These are phyloP conservation scores for Lerista edwardsae DNA, from an alignment of 2,797 vertebrate species.

Conservation along the genomic window DNA sequence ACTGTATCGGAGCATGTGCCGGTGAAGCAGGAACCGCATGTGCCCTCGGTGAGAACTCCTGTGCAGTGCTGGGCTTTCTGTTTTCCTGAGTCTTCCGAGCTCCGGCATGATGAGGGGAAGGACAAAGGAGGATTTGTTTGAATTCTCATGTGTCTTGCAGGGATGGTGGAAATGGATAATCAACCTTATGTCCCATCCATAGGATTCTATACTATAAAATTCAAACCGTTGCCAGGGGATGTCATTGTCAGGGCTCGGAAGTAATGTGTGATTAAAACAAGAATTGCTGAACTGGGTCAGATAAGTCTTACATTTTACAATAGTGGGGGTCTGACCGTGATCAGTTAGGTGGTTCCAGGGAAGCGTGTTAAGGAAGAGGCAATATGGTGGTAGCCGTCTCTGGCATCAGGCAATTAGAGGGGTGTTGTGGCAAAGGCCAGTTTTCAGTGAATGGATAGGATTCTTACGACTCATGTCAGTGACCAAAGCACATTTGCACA, in stretches of 20 bases:
- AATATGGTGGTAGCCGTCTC: not conserved
- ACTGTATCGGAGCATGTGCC: slow-evolving; percentile 85
- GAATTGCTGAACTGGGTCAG: not conserved
- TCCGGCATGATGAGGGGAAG: no score
- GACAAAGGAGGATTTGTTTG: not conserved
- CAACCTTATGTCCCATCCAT: no score
- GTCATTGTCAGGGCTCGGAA: not conserved
- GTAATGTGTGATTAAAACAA: not conserved
- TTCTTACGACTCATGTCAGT: not conserved
- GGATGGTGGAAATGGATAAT: not conserved
- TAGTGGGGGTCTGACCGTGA: not conserved
- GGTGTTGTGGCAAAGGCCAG: not conserved
- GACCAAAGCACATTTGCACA: not conserved
- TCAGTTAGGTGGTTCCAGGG: no score
- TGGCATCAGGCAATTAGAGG: not conserved
- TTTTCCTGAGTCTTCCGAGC: not conserved
- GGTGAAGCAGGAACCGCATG: slow-evolving; percentile 87
- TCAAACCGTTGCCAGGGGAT: not conserved
- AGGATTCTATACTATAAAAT: not conserved
- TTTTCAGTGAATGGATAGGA: no score
- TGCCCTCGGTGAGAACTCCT: slow-evolving; percentile 82
- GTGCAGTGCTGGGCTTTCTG: not conserved
- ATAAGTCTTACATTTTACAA: not conserved
- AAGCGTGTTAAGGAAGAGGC: not conserved
- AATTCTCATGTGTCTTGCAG: not conserved